Base-by-base conservation (phyloP, 1,140 invertebrate species). In the Plectrocnemia conspersa region DNA sequence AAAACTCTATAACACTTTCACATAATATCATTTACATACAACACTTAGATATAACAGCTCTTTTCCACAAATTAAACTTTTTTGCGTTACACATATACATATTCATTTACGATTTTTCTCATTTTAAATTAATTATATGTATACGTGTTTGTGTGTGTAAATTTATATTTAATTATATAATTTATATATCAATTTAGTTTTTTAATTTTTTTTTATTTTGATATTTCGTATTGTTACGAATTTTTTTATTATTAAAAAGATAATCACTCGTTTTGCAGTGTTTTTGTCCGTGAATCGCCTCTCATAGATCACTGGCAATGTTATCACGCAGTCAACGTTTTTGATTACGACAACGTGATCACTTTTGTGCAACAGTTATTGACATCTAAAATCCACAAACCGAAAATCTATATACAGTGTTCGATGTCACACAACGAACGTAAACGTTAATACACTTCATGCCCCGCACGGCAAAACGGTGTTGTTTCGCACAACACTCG, bases 1-100 rank as follows among this genome's bases (percentile, higher is more conserved):
- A 56, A 56, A 40, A 49, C 27, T 60, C 58, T 60, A 60, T 60
- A 60, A 56, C 54, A 56, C 59, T 61, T 53, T 52, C 54, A 56
- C 50, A 56, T 54, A 50, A 35, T 57, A 58, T 61, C 50, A 56
- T 61, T 56, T 61, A 61, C 54, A 61, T 41, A 56, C 56, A 52
- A 59, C 54, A 56, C 54, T 56, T 59, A 59, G 19, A 35, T 38
- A 33, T 52, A 58, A 54, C 40, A 59, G 21, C 45, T 54, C 57
- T 45, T 49, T 48, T 45, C 40, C 57, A 54, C 57, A 59, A 19
- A 22, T 45, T 27, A 58, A 57, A n/a, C n/a, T 29, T n/a, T 7
- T 29, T 29, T 7, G 6, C 21, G 25, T 27, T 27, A 45, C 29
- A 13, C 42, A 45, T 25, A 45, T 45, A 45, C 15, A 42, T 40